phyloP scores from a whole-genome alignment of 2,797 vertebrate genomes.

The Craterocephalus amniculus region DNA sequence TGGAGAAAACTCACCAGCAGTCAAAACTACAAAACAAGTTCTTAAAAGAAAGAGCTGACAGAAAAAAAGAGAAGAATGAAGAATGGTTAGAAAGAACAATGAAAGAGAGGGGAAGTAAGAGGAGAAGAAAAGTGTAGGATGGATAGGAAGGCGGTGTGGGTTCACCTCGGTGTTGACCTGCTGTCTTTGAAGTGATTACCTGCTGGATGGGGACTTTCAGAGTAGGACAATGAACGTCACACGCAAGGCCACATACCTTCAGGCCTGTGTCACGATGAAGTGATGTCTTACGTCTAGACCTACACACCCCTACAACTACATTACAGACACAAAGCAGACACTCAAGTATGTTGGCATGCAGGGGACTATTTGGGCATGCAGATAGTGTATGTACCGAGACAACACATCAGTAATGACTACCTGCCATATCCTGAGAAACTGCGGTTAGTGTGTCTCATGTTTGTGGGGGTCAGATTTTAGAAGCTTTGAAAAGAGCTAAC shows the following conservation, averaged over 20 bases:
- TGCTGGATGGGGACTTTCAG: constrained; percentile 65
- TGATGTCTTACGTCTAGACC: constrained; percentile 55
- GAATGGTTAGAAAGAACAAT: constrained; percentile 37
- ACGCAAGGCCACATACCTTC: constrained; percentile 74
- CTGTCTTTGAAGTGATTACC: constrained; percentile 80
- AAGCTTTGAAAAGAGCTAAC: constrained; percentile 38
- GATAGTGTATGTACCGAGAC: constrained; percentile 54
- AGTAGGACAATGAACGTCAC: constrained; percentile 73
- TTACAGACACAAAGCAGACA: constrained; percentile 32
- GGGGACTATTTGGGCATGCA: constrained; percentile 36
- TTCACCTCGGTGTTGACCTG: constrained; percentile 77
- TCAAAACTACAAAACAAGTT: constrained; percentile 37
- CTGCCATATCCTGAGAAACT: constrained; percentile 52
- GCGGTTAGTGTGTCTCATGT: constrained; percentile 52
- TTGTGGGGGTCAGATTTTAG: constrained; percentile 52
- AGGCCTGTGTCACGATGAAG: constrained; percentile 62
- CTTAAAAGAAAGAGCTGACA: constrained; percentile 9
- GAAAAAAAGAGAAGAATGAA: constrained; percentile 32
- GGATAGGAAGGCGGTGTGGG: constrained; percentile 60
- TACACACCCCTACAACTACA: constrained; percentile 36
- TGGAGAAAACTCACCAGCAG: background rate
- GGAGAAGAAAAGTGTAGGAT: constrained; percentile 63
- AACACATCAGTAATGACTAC: constrained; percentile 60
- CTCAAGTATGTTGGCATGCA: constrained; percentile 35
- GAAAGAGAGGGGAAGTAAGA: constrained; percentile 43